Percentiles rank a stretch among this genome's conserved stretches.
phyloP scores from a whole-genome alignment of 2,888 invertebrate species.

The Cyaniris semiargus region DNA sequence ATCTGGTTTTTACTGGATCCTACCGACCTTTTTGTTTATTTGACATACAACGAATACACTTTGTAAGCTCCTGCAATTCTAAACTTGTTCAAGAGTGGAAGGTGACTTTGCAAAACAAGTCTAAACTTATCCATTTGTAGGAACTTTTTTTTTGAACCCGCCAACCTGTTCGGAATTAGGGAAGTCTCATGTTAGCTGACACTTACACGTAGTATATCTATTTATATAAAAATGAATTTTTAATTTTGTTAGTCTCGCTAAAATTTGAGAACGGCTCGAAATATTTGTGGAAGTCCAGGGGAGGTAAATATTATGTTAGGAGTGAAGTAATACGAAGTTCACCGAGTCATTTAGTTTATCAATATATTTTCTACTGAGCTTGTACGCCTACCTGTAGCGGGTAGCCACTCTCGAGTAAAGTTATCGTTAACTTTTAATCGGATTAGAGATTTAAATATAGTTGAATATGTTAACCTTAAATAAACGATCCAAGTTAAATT shows the following conservation, averaged over 20 bases:
- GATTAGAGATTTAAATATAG: neutral
- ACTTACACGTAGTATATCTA: neutral
- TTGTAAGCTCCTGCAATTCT: neutral
- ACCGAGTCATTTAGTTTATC: no score
- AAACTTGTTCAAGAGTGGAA: neutral
- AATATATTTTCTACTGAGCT: neutral
- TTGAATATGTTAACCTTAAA: neutral
- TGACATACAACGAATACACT: slow-evolving; percentile 11
- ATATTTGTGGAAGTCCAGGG: no score
- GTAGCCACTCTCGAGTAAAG: neutral
- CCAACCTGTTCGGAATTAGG: neutral
- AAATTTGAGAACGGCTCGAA: no score
- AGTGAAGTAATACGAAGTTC: no score
- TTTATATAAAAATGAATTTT: no score
- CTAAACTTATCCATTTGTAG: neutral
- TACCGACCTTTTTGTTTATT: neutral
- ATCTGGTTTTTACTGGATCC: slow-evolving; percentile 6
- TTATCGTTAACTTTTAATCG: neutral
- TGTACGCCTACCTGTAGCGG: neutral
- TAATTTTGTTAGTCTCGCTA: no score
- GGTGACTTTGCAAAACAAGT: slow-evolving; percentile 20
- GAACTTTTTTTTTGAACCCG: slow-evolving; percentile 6
- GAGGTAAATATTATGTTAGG: no score
- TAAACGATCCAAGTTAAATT: neutral
- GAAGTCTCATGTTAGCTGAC: neutral